phyloP scores from a whole-genome alignment of 2,113 vertebrate species.

The Megaceryle maxima region DNA sequence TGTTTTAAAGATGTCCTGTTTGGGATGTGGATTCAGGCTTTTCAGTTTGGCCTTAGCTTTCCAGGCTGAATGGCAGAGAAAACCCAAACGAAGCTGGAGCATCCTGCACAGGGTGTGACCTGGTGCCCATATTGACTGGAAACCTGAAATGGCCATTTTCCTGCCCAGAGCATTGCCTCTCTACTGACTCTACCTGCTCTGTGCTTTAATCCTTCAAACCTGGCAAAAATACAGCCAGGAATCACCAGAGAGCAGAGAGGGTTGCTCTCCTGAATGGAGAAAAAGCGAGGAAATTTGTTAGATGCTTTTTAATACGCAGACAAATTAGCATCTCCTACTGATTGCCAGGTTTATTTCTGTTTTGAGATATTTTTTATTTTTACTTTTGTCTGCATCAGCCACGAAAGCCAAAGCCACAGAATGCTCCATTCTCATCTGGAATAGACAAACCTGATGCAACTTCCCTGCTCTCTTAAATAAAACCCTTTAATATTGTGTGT shows the following conservation, averaged over 20 bases:
- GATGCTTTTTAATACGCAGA: not conserved
- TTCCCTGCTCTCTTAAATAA: not conserved
- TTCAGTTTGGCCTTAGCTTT: not conserved
- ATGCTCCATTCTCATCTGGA: not conserved
- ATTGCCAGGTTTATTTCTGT: not conserved
- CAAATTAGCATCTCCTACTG: not conserved
- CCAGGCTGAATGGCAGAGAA: not conserved
- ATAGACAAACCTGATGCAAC: not conserved
- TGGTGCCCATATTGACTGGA: not conserved
- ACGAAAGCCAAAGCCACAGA: not conserved
- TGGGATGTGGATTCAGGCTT: not conserved
- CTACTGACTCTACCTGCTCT: not conserved
- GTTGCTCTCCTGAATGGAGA: not conserved
- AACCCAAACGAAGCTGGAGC: not conserved
- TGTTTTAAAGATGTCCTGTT: not conserved
- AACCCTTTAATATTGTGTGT: not conserved
- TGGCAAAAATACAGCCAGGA: not conserved
- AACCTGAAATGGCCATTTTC: not conserved
- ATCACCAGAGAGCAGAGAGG: not conserved
- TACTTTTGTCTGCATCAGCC: not conserved
- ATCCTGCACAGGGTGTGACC: not conserved
- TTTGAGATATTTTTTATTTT: not conserved
- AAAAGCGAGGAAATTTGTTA: not conserved
- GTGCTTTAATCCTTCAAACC: not conserved
- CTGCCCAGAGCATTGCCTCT: not conserved